Evolutionary conservation across 2,888 invertebrate species (phyloP).

Genomic region (Anorthoa munda): DNA sequence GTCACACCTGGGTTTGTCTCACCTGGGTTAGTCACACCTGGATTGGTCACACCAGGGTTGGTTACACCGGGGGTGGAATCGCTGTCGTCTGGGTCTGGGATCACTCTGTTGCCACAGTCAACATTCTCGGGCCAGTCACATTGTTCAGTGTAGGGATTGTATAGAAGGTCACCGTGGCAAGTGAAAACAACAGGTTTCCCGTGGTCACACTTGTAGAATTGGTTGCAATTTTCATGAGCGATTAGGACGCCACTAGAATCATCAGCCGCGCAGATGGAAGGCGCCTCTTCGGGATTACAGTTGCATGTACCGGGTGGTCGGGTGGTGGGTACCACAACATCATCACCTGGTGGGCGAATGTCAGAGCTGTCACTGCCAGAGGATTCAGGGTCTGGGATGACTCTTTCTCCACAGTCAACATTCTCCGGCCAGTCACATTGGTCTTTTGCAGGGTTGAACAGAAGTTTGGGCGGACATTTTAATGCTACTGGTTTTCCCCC

Average conservation of each 20-base stretch:
- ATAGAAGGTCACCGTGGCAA: conserved; percentile 66
- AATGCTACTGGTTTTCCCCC: conserved; percentile 64
- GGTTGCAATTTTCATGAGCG: conserved; percentile 74
- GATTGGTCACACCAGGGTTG: neutral
- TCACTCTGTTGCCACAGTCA: conserved; percentile 67
- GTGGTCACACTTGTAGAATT: conserved; percentile 72
- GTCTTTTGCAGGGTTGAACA: conserved; percentile 68
- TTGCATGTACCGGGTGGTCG: conserved; percentile 35
- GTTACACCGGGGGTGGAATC: neutral
- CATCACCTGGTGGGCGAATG: conserved; percentile 15
- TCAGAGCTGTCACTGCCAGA: conserved; percentile 17
- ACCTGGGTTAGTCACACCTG: neutral
- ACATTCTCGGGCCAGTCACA: conserved; percentile 76
- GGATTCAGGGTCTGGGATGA: neutral
- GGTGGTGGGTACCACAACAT: conserved; percentile 20
- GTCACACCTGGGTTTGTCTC: conserved; percentile 7
- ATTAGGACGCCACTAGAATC: conserved; percentile 68
- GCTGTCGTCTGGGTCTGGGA: conserved; percentile 36
- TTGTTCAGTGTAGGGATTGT: conserved; percentile 65
- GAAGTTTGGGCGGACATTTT: conserved; percentile 58
- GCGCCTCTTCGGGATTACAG: conserved; percentile 67
- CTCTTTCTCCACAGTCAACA: conserved; percentile 71
- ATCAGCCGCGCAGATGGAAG: conserved; percentile 68
- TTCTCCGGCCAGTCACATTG: conserved; percentile 74
- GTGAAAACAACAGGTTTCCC: conserved; percentile 65